A percentile compares a stretch with the other conserved stretches of the same genome.
Evolutionary conservation across 1,140 invertebrate genomes (phyloP).

Genomic region (Drosophila paulistorum): DNA sequence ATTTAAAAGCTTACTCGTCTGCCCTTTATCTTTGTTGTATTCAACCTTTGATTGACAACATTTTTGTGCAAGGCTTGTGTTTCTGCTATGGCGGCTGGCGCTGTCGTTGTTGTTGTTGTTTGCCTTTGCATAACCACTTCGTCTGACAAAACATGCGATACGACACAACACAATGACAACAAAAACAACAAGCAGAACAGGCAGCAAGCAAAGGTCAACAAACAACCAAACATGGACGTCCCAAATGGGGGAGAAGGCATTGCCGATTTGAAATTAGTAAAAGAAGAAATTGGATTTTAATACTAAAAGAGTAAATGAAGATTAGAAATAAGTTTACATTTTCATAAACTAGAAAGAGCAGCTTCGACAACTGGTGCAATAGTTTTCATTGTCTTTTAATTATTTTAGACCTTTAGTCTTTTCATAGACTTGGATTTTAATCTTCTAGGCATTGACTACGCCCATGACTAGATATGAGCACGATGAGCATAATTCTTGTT

Average conservation of each 20-base stretch:
- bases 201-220: conserved; percentile 9
- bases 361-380: too few species aligned
- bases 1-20: conserved; percentile 48
- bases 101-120: conserved; percentile 31
- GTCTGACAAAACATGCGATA: conserved; percentile 78
- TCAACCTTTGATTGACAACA: conserved; percentile 72
- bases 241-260: background rate
- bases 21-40: conserved; percentile 67
- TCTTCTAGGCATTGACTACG: too few species aligned
- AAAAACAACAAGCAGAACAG: conserved; percentile 24
- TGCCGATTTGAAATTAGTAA: background rate
- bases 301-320: too few species aligned
- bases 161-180: conserved; percentile 54
- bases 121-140: conserved; percentile 73
- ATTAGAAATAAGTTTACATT: conserved; percentile 4
- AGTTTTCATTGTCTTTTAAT: too few species aligned
- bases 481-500: conserved; percentile 63
- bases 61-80: conserved; percentile 59
- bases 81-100: conserved; percentile 30
- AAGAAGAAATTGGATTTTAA: too few species aligned
- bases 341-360: too few species aligned
- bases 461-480: background rate
- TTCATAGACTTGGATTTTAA: too few species aligned
- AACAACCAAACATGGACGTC: conserved; percentile 19
- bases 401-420: too few species aligned